Conservation (phyloP, 53 echinoderm and acorn worm genomes). For the Actinopyga echinites region DNA sequence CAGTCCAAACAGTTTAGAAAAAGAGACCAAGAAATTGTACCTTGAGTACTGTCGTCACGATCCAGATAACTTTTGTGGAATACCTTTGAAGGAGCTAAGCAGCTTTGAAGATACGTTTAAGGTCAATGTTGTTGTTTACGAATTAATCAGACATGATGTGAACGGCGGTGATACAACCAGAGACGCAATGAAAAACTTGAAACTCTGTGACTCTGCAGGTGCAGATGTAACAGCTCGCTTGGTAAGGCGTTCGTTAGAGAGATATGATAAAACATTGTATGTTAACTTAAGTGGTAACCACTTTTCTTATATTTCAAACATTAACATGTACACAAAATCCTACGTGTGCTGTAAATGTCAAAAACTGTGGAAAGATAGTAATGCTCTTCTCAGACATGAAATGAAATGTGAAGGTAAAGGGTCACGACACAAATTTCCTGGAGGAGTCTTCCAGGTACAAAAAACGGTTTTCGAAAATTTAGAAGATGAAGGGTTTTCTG, state of each 20-base stretch:
- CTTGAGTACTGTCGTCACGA: neutral
- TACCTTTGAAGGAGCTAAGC: slow-evolving; percentile 22
- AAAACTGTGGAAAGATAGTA: slow-evolving; percentile 6
- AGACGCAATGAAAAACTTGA: neutral
- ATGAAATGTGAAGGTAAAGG: neutral
- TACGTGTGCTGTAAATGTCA: neutral
- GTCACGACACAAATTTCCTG: slow-evolving; percentile 7
- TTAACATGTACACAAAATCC: slow-evolving; percentile 7
- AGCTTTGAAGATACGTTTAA: slow-evolving; percentile 34
- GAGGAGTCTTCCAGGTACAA: neutral
- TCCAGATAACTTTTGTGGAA: slow-evolving; percentile 4
- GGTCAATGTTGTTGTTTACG: slow-evolving; percentile 42
- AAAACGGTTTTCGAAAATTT: slow-evolving; percentile 4
- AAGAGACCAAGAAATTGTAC: slow-evolving; percentile 30
- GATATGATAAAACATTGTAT: neutral
- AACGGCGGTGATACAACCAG: neutral
- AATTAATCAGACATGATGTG: neutral
- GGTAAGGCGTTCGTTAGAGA: neutral
- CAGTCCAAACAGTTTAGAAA: neutral
- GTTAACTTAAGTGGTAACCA: slow-evolving; percentile 1
- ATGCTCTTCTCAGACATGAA: slow-evolving; percentile 13
- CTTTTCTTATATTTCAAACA: slow-evolving; percentile 20
- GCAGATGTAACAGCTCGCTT: neutral
- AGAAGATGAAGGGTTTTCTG: neutral
- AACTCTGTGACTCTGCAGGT: neutral